Percentiles rank a stretch among this genome's conserved stretches.
phyloP scores from a whole-genome alignment of 2,797 vertebrate genomes.

The Botia almorhae region DNA sequence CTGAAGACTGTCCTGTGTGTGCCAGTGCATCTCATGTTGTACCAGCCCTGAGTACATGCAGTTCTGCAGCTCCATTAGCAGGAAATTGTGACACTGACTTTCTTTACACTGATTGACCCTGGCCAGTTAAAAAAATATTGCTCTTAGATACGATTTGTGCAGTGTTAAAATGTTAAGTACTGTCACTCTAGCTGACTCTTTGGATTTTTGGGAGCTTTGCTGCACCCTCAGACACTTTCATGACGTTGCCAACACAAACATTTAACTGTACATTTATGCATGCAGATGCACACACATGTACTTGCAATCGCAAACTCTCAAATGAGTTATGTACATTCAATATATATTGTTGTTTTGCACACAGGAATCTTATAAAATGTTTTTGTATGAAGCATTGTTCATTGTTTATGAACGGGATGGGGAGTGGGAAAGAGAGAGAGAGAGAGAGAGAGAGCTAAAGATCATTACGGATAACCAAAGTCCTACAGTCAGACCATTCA shows the following conservation, averaged over 20 bases:
- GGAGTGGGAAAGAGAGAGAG: too few relatives aligned
- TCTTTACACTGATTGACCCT: not conserved
- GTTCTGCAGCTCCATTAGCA: slow-evolving; percentile 13
- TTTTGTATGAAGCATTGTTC: slow-evolving; percentile 19
- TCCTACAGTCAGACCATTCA: slow-evolving; percentile 53
- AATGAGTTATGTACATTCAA: not conserved
- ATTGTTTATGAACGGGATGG: slow-evolving; percentile 5
- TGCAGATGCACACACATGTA: not conserved
- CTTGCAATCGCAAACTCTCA: not conserved
- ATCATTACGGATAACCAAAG: slow-evolving; percentile 34
- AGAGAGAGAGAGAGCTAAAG: slow-evolving; percentile 16
- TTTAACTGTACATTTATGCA: too few relatives aligned
- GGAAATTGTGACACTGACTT: not conserved
- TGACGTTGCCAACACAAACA: not conserved
- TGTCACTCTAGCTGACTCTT: not conserved
- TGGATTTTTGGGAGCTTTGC: slow-evolving; percentile 39
- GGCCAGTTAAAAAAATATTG: not conserved
- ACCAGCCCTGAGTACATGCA: not conserved
- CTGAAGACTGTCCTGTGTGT: slow-evolving; percentile 16
- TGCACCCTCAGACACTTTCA: slow-evolving; percentile 31
- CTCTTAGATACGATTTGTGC: not conserved
- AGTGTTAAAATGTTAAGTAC: too few relatives aligned
- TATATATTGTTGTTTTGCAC: not conserved
- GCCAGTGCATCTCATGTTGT: slow-evolving; percentile 25
- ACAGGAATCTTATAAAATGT: not conserved